These are phyloP conservation scores for Oxygymnocypris stewartii DNA, from an alignment of 2,113 vertebrate genomes.

Conservation along the genomic window DNA sequence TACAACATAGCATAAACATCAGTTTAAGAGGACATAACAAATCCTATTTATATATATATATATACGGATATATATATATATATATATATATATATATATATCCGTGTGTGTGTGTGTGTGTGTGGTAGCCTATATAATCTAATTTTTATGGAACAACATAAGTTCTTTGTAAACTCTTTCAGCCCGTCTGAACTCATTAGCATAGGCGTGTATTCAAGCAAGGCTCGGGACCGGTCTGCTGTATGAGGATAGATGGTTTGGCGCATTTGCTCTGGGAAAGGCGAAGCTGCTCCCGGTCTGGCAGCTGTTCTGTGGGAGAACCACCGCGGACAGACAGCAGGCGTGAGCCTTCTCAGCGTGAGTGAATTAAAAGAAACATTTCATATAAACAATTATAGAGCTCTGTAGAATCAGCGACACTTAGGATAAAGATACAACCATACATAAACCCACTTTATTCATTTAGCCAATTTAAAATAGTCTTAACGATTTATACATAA, in stretches of 20 bases:
- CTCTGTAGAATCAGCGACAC: background rate
- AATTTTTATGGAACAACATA: background rate
- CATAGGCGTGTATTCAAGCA: constrained; percentile 43
- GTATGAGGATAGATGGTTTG: constrained; percentile 63
- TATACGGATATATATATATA: too few relatives aligned
- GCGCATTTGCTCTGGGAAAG: constrained; percentile 64
- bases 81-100: too few relatives aligned
- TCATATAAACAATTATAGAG: constrained; percentile 54
- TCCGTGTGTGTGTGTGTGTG: too few relatives aligned
- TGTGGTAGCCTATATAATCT: background rate
- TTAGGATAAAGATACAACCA: background rate
- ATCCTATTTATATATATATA: background rate
- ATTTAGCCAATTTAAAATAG: background rate
- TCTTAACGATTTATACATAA: background rate
- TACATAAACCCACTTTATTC: background rate
- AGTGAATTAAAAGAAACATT: constrained; percentile 65
- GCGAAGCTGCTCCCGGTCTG: constrained; percentile 70
- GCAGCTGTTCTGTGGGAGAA: constrained; percentile 81
- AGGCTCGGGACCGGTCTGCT: constrained; percentile 40
- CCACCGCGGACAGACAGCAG: constrained; percentile 74
- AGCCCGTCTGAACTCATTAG: constrained; percentile 38
- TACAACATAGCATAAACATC: background rate
- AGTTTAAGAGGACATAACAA: background rate
- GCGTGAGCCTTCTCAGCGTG: constrained; percentile 73
- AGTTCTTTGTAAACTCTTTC: constrained; percentile 17